Evolutionary conservation across 2,888 invertebrate species (phyloP), one percentile per base, ranked within the genome.

Genomic region (Drosophila borborema): DNA sequence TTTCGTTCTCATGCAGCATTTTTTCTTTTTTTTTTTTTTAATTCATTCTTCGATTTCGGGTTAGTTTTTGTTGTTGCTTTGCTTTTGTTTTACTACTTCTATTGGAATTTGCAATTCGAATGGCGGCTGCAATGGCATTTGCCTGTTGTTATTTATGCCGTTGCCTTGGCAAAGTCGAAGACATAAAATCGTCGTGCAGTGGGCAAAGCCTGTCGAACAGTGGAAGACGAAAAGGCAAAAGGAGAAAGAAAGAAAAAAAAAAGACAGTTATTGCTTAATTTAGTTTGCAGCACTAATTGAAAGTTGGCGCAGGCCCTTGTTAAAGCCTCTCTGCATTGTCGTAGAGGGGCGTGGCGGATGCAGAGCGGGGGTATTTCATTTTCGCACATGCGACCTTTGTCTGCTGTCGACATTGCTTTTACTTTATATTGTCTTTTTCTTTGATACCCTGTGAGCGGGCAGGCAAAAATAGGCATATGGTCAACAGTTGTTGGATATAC

Each of bases 241-340:
- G 45, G 10, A 54, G 41, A 46, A 20, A 23, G 38, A 38, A 14
- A 1, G 16, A 38, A 5, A 23, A n/a, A 58, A 61, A 63, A 56
- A 36, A 53, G 38, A 54, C 73, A 67, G 78, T 84, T 80, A 76
- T 78, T 67, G 82, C 81, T 82, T 85, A 85, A 87, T 85, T 85
- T 77, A 77, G 81, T 85, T 87, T 77, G 68, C 73, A 68, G 74
- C 73, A 83, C 83, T 85, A 85, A 87, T 85, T 87, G 88, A 87
- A 87, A 81, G 74, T 80, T 60, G 77, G 74, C 73, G 61, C 65
- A 69, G 70, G 36, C 53, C 48, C 54, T 64, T 71, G 65, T 56
- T 64, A 61, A 66, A 62, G 64, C 63, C 34, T 20, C 36, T 20
- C 31, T 18, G 18, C 34, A 34, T 7, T 34, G 49, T 12, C 34